Conservation (phyloP, 1,140 invertebrate species). For the Myzus persicae region DNA sequence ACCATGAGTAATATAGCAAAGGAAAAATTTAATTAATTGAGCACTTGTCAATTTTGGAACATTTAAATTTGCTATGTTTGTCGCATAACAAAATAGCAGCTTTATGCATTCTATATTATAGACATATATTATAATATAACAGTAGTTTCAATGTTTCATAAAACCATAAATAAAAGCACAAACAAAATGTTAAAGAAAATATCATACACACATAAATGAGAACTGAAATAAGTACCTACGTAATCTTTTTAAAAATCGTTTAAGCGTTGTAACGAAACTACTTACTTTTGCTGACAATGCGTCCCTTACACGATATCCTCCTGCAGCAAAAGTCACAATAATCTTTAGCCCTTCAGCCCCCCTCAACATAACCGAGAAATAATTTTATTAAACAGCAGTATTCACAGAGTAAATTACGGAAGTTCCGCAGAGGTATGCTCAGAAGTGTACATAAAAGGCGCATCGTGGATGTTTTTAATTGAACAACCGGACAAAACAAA, state of each 20-base stretch:
- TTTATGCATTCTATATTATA: too few relatives aligned
- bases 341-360: neutral
- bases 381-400: neutral
- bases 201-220: neutral
- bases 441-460: slow-evolving; percentile 6
- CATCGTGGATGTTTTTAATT: slow-evolving; percentile 39
- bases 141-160: neutral
- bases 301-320: neutral
- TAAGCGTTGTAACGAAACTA: neutral
- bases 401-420: slow-evolving; percentile 28
- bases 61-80: neutral
- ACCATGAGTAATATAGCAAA: too few relatives aligned
- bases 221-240: neutral
- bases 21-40: neutral
- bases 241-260: neutral
- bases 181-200: neutral
- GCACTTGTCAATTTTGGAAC: neutral
- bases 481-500: slow-evolving; percentile 46
- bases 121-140: neutral
- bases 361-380: neutral
- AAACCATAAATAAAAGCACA: neutral
- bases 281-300: neutral
- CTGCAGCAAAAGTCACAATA: neutral
- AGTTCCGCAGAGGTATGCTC: neutral
- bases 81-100: neutral